Base-by-base conservation (phyloP, 2,888 invertebrate species). In the Vesta saturnalis region DNA sequence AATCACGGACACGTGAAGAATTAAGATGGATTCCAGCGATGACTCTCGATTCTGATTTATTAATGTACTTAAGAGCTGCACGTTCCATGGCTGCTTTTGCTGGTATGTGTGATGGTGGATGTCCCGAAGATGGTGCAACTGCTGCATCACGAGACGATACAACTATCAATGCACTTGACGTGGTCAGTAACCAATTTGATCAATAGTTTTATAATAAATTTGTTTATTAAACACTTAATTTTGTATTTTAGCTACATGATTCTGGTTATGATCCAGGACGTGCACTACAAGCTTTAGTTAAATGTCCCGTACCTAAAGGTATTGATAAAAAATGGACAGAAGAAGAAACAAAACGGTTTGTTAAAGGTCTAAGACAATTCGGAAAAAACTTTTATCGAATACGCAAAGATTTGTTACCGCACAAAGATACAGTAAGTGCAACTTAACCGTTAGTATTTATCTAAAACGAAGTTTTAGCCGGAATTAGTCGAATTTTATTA, bases 351-450 rank as follows among this genome's bases (percentile, higher is more conserved):
- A 99, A 99, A 89, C 90, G 96, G 77, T 99, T 99, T 87, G 96
- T 97, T 72, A 99, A 99, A 87, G 99, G 99, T 76, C 90, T 99
- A 77, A 90, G 98, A 74, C 97, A 97, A 84, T 97, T 97, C 86
- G 99, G 99, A 77, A 99, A 99, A 87, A 99, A 99, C 86, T 99
- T 99, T 87, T 97, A 97, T 86, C 92, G 96, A 81, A 99, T 99
- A 80, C 90, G 94, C 78, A 97, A 97, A 85, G 99, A 99, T 85
- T 87, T 98, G 76, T 87, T 99, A 77, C 96, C 98, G 64, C 96
- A 97, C 83, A 96, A 97, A 88, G 97, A 98, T 82, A 97, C 98
- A 79, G 93, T 92, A 85, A 87, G 86, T 23, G 56, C 18, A 47
- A 14, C 21, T 61, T 46, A 21, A 43, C 19, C 14, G 39, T 43